Evolutionary conservation across 64 coral and sea anemone species (phyloP).

Genomic region (Montipora capricornis): DNA sequence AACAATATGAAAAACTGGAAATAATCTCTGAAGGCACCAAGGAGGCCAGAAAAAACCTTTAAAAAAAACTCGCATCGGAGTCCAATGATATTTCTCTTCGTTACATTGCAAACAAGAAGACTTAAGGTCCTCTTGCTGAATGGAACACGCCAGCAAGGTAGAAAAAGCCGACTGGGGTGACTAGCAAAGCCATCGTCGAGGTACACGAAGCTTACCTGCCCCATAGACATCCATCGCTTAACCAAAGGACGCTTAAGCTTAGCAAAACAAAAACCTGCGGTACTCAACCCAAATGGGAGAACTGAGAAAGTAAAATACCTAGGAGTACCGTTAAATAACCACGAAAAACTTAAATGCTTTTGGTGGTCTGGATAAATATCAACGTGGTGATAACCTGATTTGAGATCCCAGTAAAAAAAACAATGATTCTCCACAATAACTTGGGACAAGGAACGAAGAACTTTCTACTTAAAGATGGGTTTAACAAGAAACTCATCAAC

Average conservation of each 20-base stretch:
- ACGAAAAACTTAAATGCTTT: slow-evolving; percentile 26
- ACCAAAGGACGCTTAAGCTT: slow-evolving; percentile 49
- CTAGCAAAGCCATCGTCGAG: background rate
- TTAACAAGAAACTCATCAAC: slow-evolving; percentile 21
- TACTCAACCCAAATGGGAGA: slow-evolving; percentile 37
- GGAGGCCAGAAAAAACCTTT: too few species aligned
- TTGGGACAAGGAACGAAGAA: slow-evolving; percentile 29
- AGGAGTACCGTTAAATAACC: background rate
- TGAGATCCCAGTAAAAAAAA: slow-evolving; percentile 47
- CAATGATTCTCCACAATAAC: background rate
- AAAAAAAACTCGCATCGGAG: too few species aligned
- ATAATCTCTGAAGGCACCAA: too few species aligned
- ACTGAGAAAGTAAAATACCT: slow-evolving; percentile 6
- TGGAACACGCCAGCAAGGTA: slow-evolving; percentile 13
- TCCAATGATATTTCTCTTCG: too few species aligned
- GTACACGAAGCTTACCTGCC: background rate
- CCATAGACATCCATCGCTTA: slow-evolving; percentile 22
- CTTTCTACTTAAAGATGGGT: slow-evolving; percentile 24
- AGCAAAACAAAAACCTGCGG: slow-evolving; percentile 2
- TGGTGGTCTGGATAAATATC: slow-evolving; percentile 34
- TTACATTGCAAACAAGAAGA: too few species aligned
- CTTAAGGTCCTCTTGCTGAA: background rate
- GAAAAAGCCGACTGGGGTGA: slow-evolving; percentile 4
- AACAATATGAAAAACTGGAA: too few species aligned
- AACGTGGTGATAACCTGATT: slow-evolving; percentile 28